Percentiles rank a stretch among this genome's conserved stretches.
These are phyloP conservation scores for Eupristina koningsbergeri DNA, from an alignment of 1,140 invertebrate species.

Conservation along the genomic window DNA sequence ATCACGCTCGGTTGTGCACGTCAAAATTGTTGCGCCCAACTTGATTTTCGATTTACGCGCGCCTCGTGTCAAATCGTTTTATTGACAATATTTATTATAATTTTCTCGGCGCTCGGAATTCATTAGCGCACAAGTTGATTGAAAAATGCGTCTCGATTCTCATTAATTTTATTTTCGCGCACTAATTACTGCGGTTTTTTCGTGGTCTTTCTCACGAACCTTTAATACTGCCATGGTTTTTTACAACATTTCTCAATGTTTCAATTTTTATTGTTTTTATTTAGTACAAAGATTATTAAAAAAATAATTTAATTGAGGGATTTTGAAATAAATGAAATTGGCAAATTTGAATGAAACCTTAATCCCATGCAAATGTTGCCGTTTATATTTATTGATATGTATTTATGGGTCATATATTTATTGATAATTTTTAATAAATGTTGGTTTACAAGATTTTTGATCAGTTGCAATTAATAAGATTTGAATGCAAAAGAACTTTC, in stretches of 20 bases:
- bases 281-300: background rate
- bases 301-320: too few species aligned
- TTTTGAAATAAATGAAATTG: background rate
- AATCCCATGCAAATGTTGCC: too few species aligned
- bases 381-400: too few species aligned
- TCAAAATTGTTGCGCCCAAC: background rate
- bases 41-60: constrained; percentile 4
- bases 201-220: background rate
- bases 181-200: constrained; percentile 10
- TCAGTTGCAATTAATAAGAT: background rate
- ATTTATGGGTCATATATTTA: too few species aligned
- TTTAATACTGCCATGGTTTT: background rate
- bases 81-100: constrained; percentile 28
- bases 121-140: background rate
- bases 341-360: too few species aligned
- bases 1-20: background rate
- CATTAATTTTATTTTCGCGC: background rate
- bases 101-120: background rate
- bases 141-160: background rate
- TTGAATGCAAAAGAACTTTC: background rate
- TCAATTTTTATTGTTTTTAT: background rate
- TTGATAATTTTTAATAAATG: too few species aligned
- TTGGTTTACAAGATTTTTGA: too few species aligned
- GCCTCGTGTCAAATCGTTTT: constrained; percentile 1
- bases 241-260: background rate